A percentile compares a stretch with the other conserved stretches of the same genome.
Evolutionary conservation across 2,113 vertebrate species (phyloP).

Genomic region (Rousettus leschenaultii): DNA sequence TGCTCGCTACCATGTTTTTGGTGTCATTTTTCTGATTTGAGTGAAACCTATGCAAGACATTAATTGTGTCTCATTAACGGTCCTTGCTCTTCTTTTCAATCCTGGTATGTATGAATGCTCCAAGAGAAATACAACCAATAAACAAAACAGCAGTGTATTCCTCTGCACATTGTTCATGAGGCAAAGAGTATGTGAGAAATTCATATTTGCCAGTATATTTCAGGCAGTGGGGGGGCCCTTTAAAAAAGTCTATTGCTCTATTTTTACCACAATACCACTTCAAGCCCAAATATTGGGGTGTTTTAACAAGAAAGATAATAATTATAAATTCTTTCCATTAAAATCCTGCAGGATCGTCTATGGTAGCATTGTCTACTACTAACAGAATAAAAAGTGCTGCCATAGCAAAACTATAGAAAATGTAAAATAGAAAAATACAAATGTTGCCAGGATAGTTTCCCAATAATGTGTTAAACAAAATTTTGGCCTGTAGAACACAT

Average conservation of each 20-base stretch:
- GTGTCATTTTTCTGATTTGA: constrained; percentile 59
- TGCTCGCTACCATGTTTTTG: background rate
- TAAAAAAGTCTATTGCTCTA: background rate
- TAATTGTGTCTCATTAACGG: constrained; percentile 29
- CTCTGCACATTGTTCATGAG: background rate
- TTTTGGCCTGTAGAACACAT: background rate
- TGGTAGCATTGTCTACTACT: background rate
- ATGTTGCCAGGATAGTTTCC: background rate
- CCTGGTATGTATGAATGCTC: background rate
- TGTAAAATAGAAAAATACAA: background rate
- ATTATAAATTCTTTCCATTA: background rate
- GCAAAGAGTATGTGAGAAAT: background rate
- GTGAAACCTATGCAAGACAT: constrained; percentile 46
- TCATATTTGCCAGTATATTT: background rate
- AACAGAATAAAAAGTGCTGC: background rate
- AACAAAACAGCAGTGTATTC: constrained; percentile 44
- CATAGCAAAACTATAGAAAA: background rate
- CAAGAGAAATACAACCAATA: constrained; percentile 23
- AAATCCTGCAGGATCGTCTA: background rate
- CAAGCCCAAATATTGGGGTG: background rate
- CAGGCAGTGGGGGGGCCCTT: background rate
- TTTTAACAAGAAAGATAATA: background rate
- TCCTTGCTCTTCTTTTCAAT: constrained; percentile 42
- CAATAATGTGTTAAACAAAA: background rate
- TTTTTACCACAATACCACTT: background rate